Percentiles rank a stretch among this genome's conserved stretches.
phyloP scores from a whole-genome alignment of 2,113 vertebrate genomes.

The Oncorhynchus nerka region DNA sequence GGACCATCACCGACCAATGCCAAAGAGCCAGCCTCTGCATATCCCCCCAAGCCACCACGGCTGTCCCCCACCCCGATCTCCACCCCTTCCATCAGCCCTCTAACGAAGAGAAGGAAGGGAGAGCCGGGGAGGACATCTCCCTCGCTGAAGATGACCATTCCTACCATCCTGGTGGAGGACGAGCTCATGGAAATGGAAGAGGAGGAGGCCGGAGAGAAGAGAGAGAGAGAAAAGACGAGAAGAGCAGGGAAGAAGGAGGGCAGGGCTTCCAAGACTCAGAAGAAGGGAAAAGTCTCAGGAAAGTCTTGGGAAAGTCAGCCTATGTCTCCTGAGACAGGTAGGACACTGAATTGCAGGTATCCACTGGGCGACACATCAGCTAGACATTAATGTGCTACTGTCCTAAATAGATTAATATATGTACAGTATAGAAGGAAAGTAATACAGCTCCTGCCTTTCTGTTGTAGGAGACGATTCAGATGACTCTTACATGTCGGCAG shows the following conservation, averaged over 20 bases:
- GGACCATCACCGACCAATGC: conserved; percentile 1
- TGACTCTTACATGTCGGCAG: conserved; percentile 85
- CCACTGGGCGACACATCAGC: no score
- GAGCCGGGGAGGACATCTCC: conserved; percentile 34
- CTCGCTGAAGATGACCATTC: conserved; percentile 51
- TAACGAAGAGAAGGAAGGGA: conserved; percentile 67
- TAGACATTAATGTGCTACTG: no score
- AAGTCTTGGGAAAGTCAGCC: conserved; percentile 35
- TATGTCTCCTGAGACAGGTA: conserved; percentile 85
- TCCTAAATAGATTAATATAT: no score
- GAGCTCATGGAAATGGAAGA: conserved; percentile 55
- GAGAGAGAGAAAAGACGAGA: conserved; percentile 61
- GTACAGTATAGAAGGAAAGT: no score
- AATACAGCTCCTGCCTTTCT: not conserved
- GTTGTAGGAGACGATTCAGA: conserved; percentile 78
- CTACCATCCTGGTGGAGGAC: conserved; percentile 63
- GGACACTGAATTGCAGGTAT: not conserved
- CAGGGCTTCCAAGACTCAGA: conserved; percentile 29
- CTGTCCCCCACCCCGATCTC: conserved; percentile 49
- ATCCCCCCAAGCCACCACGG: conserved; percentile 43
- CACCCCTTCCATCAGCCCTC: conserved; percentile 52
- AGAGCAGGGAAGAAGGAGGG: conserved; percentile 67
- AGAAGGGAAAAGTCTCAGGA: conserved; percentile 49
- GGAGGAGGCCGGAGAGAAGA: conserved; percentile 53
- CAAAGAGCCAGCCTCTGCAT: conserved; percentile 30